Evolutionary conservation across 2,888 invertebrate genomes (phyloP), one percentile per base, ranked within the genome.

Genomic region (Ommatoiulus sabulosus): DNA sequence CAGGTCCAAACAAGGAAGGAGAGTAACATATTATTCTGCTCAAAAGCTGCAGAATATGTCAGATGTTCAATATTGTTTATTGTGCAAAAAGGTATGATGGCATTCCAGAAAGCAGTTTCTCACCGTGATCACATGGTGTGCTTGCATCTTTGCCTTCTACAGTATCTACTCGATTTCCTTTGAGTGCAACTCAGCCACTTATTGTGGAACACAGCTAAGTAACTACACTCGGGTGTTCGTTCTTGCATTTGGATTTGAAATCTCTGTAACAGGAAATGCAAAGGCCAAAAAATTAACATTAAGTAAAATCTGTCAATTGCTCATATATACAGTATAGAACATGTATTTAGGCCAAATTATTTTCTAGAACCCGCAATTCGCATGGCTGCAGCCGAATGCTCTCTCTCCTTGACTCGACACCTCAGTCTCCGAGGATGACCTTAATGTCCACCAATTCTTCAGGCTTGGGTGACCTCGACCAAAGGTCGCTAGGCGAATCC

Each of bases 371-470:
- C 24, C 24, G 24, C 72, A 72, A 24, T 24, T 72, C 12, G 72
- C 72, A 85, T 85, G 85, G 85, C 85, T 44, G 44, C 72, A 24
- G 72, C 46, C 46, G 85, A 85, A 85, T 85, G 85, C 44, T 44
- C 44, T 85, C 85, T 17, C 44, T 44, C 44, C 44, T 85, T 20
- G 44, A 85, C 17, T 44, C 20, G 46, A 46, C n/a, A 17, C 44
- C 85, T n/a, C 20, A 44, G 44, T 72, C 72, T 20, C 72, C 72
- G 24, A 72, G 24, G 72, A 44, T 46, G 46, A 46, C 20, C n/a
- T 44, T 85, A 46, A 85, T 46, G 44, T 20, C 46, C n/a, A 85
- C 15, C 44, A 85, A 46, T 85, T 10, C 85, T 46, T 44, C 85
- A 20, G 17, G 20, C n/a, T 85, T 85, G 85, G 85, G 10, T 15